Base-by-base conservation (phyloP, 2,113 vertebrate genomes). In the Centrocercus urophasianus region DNA sequence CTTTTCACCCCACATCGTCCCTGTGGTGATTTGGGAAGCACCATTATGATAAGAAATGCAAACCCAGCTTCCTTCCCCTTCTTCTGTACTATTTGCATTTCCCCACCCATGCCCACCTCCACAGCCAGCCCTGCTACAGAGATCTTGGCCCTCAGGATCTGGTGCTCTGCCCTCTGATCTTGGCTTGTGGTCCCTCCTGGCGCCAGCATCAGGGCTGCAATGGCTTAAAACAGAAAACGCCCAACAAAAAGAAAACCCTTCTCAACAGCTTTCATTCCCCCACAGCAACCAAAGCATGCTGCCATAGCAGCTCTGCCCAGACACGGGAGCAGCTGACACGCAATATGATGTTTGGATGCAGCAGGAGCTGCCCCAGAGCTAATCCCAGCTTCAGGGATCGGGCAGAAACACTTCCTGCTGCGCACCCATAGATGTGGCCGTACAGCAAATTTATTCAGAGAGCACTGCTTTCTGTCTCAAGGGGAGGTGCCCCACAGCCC, bases 41-140 rank as follows among this genome's bases (percentile, higher is more conserved):
- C 25, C 32, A 24, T 28, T 56, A 25, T 2, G 32, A 63, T 16
- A 60, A 60, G 0, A 4, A 88, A 61, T 0, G 1, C 50, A 71
- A 70, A 81, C 22, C 24, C 73, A 32, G 10, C 19, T 47, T 42
- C 12, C 43, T 78, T 61, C 64, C 32, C 75, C 56, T 79, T 27
- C 30, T 85, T 85, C 60, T 21, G 17, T 11, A 2, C 30, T 40
- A 30, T 17, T 42, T n/a, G 13, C 1, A 0, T 25, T 88, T 67
- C 57, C 43, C 36, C 1, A 0, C 4, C 9, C 7, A 15, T 1
- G 2, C 15, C 42, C 12, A 5, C 6, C 50, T 67, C 57, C 60
- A 65, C 32, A 69, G 32, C 42, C 61, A 50, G 17, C 30, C 32
- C 43, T 69, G 57, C 38, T 42, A 28, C 20, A 60, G 42, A 24